Percentiles rank a stretch among this genome's conserved stretches.
Conservation (phyloP, 2,113 vertebrate genomes). For the Lota lota region DNA sequence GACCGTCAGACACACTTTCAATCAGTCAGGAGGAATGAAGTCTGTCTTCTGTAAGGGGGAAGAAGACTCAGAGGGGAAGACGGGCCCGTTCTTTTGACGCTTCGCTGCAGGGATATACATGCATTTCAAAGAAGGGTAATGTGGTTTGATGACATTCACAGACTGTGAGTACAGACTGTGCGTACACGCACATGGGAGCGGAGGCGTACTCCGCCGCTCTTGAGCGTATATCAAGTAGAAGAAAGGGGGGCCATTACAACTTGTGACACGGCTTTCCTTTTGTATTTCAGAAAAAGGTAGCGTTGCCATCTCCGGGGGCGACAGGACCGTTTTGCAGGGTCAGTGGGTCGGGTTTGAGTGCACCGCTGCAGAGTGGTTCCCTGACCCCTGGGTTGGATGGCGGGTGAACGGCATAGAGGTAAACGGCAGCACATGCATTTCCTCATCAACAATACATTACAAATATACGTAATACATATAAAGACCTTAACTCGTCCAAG, state of each 20-base stretch:
- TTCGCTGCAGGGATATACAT: background rate
- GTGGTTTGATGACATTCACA: constrained; percentile 1
- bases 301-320: constrained; percentile 67
- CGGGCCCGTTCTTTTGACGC: constrained; percentile 7
- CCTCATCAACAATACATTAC: background rate
- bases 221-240: background rate
- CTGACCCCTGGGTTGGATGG: constrained; percentile 78
- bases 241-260: background rate
- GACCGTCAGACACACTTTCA: constrained; percentile 41
- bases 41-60: constrained; percentile 21
- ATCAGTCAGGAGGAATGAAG: constrained; percentile 32
- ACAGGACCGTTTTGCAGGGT: constrained; percentile 65
- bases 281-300: constrained; percentile 76
- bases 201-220: background rate
- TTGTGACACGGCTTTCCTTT: constrained; percentile 1
- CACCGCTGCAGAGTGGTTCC: constrained; percentile 77
- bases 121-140: constrained; percentile 5
- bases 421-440: constrained; percentile 3
- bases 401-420: constrained; percentile 63
- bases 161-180: background rate
- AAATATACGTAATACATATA: background rate
- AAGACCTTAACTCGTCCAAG: background rate
- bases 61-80: constrained; percentile 11
- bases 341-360: constrained; percentile 74
- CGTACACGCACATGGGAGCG: background rate